Conservation (phyloP, 2,797 vertebrate species). For the Pseudochromis fuscus region DNA sequence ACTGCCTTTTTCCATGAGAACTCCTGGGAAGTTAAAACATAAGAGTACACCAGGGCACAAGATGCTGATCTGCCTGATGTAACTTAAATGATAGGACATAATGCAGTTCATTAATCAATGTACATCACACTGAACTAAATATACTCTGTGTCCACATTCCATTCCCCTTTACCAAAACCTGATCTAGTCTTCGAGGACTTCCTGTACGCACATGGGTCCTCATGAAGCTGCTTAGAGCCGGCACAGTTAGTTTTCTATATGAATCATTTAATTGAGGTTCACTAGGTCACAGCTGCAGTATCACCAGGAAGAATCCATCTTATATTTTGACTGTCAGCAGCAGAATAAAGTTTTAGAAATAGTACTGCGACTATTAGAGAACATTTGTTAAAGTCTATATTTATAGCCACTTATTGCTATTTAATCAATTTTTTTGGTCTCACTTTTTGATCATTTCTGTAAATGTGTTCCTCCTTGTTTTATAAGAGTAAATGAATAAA, state of each 20-base stretch:
- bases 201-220: neutral
- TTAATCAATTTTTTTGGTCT: constrained; percentile 5
- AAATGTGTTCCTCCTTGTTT: constrained; percentile 34
- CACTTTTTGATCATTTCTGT: constrained; percentile 19
- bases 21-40: constrained; percentile 12
- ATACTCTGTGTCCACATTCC: neutral
- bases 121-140: neutral
- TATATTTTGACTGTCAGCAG: neutral
- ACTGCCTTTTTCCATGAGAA: constrained; percentile 28
- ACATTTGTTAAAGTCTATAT: neutral
- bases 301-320: neutral
- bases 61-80: constrained; percentile 21
- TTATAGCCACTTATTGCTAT: constrained; percentile 9
- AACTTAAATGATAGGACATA: neutral
- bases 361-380: neutral
- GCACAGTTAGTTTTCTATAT: no score
- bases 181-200: no score
- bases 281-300: constrained; percentile 12
- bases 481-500: constrained; percentile 51
- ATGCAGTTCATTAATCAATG: neutral
- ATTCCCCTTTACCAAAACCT: constrained; percentile 2
- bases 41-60: neutral
- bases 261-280: constrained; percentile 6
- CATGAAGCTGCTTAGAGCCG: neutral
- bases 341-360: neutral